Base-by-base conservation (phyloP, 2,113 vertebrate genomes). In the Thunnus thynnus region DNA sequence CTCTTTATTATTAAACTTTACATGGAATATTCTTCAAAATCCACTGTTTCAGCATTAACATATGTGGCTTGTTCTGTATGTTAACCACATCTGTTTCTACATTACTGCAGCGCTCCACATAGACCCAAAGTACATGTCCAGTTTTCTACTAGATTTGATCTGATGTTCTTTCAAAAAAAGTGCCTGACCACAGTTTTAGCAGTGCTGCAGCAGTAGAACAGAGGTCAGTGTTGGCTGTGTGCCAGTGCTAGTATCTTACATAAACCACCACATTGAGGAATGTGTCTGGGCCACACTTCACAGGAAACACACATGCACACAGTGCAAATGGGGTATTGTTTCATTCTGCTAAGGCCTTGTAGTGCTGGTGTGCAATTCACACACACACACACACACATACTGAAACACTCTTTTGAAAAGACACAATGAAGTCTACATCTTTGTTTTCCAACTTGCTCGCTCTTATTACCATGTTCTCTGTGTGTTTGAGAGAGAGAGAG, bases 191-290 rank as follows among this genome's bases (percentile, higher is more conserved):
- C 76, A 76, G 69, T 57, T 65, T 76, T 27, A 60, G 48, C 65
- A 5, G n/a, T 32, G 48, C 69, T 73, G 72, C 73, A 85, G 82
- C 68, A 17, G 41, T 76, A 46, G 66, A 78, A 47, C 16, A 51
- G 74, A 78, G 88, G 88, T 83, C 69, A 88, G 66, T 13, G n/a
- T 41, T 88, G 83, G 72, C 65, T 46, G 25, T 4, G 10, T 69
- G 85, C 80, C 86, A 79, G 60, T 12, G 12, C 18, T 79, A 68
- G 73, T 77, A 78, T 83, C 69, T 88, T 85, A 82, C 71, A 84
- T 86, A 86, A 88, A 91, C 71, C 77, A 60, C 82, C 76, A 69
- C 25, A 22, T 72, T 68, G 83, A 85, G 75, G 88, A 88, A 92
- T 89, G 82, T 80, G 78, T 87, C 82, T 78, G 67, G 71, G 66